A percentile compares a stretch with the other conserved stretches of the same genome.
Conservation (phyloP, 2,797 vertebrate species). For the Melanotaenia boesemani region DNA sequence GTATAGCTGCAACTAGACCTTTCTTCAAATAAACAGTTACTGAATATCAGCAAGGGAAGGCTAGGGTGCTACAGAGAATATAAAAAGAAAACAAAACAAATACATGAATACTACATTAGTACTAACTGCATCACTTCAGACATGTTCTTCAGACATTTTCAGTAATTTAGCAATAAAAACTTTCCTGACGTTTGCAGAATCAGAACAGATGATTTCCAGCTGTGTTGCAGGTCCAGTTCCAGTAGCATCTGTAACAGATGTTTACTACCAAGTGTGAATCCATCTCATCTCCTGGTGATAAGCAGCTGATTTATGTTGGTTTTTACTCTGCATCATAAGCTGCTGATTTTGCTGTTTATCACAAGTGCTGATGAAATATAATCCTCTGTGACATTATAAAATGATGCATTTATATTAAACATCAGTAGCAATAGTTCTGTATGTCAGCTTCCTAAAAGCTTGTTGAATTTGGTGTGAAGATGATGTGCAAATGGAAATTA, state of each 20-base stretch:
- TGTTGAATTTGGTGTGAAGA: not conserved
- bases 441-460: not conserved
- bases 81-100: conserved; percentile 2
- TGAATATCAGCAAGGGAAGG: conserved; percentile 10
- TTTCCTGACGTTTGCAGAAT: conserved; percentile 19
- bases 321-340: conserved; percentile 22
- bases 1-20: conserved; percentile 12
- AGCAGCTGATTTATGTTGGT: conserved; percentile 42
- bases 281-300: conserved; percentile 28
- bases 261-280: conserved; percentile 46
- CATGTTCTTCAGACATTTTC: conserved; percentile 9
- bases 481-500: not conserved
- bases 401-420: conserved; percentile 25
- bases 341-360: conserved; percentile 32
- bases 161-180: conserved; percentile 30
- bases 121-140: conserved; percentile 21
- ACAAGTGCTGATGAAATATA: conserved; percentile 22
- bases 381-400: conserved; percentile 17
- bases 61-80: not conserved
- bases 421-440: conserved; percentile 3
- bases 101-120: conserved; percentile 14
- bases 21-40: conserved; percentile 21
- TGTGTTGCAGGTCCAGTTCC: conserved; percentile 25
- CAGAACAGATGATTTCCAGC: conserved; percentile 27
- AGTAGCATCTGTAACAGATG: conserved; percentile 43